These are phyloP conservation scores for Odontamblyopus rebecca DNA, from an alignment of 2,797 vertebrate genomes.

Conservation along the genomic window DNA sequence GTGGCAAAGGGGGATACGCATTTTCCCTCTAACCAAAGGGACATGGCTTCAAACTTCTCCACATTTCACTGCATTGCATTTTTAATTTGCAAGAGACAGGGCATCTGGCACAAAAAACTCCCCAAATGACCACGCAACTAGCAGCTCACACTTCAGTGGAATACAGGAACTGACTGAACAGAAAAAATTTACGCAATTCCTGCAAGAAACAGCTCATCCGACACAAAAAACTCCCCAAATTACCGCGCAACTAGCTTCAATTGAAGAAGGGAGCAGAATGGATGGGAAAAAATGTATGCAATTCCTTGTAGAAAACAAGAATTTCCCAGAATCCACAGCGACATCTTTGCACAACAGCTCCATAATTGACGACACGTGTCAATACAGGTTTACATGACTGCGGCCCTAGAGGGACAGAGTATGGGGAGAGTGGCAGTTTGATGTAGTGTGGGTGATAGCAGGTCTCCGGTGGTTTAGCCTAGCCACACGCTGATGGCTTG, in stretches of 20 bases:
- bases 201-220: background rate
- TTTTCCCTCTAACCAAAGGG: background rate
- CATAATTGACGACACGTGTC: constrained; percentile 1
- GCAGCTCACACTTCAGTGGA: background rate
- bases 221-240: background rate
- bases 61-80: background rate
- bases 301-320: constrained; percentile 26
- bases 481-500: constrained; percentile 72
- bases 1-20: background rate
- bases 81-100: background rate
- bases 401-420: constrained; percentile 49
- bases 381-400: constrained; percentile 35
- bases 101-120: background rate
- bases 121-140: background rate
- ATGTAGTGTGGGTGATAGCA: constrained; percentile 67
- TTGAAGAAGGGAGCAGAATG: background rate
- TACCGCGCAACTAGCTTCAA: background rate
- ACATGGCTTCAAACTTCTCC: background rate
- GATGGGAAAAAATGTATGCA: background rate
- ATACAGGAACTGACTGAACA: background rate
- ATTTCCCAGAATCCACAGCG: constrained; percentile 39
- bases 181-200: background rate
- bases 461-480: constrained; percentile 76
- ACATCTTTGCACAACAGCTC: constrained; percentile 39
- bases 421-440: constrained; percentile 60